A percentile compares a stretch with the other conserved stretches of the same genome.
phyloP scores from a whole-genome alignment of 1,140 invertebrate species.

The Drosophila simulans region DNA sequence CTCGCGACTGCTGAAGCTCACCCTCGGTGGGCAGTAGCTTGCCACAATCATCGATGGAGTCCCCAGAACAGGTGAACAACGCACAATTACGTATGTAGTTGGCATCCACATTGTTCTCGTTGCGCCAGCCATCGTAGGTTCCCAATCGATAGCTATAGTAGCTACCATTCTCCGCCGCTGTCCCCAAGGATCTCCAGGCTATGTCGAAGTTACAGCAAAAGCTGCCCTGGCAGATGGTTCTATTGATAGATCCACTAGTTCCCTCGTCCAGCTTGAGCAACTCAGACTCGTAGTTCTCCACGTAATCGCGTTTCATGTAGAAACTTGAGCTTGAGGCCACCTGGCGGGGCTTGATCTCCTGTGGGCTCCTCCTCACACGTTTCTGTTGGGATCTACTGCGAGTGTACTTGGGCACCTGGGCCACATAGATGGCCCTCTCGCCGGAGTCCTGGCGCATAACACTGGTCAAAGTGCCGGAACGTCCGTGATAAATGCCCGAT shows the following conservation, averaged over 20 bases:
- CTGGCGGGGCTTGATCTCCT: background rate
- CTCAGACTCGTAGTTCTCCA: conserved; percentile 54
- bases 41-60: conserved; percentile 58
- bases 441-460: conserved; percentile 49
- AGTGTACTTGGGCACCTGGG: conserved; percentile 57
- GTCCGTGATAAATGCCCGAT: conserved; percentile 84
- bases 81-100: conserved; percentile 69
- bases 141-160: conserved; percentile 61
- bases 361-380: background rate
- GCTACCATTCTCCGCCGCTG: background rate
- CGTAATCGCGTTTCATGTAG: conserved; percentile 56
- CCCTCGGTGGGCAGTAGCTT: conserved; percentile 17
- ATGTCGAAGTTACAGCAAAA: conserved; percentile 72
- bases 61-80: conserved; percentile 63
- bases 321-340: conserved; percentile 15
- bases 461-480: conserved; percentile 43
- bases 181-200: conserved; percentile 16
- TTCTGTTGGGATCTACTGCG: background rate
- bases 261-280: conserved; percentile 10
- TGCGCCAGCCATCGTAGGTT: conserved; percentile 64
- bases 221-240: conserved; percentile 35
- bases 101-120: conserved; percentile 42
- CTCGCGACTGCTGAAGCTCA: background rate
- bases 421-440: conserved; percentile 55
- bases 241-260: background rate